Conservation (phyloP, 2,113 vertebrate genomes). For the Ctenomys sociabilis region DNA sequence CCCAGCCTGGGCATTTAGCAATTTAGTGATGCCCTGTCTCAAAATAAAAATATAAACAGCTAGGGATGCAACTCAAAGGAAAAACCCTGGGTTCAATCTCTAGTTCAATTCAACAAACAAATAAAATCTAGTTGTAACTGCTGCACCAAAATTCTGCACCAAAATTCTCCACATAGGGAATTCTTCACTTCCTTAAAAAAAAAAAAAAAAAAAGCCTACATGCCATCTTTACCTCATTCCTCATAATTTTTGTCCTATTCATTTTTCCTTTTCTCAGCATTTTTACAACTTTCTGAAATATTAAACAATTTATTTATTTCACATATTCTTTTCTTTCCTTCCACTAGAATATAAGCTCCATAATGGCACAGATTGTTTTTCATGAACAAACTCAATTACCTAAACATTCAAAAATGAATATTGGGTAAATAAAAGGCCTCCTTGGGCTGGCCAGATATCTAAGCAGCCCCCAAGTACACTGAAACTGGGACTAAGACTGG, state of each 20-base stretch:
- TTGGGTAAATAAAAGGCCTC: neutral
- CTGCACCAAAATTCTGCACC: neutral
- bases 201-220: conserved; percentile 49
- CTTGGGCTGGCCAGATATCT: no score
- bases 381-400: neutral
- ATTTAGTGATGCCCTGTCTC: neutral
- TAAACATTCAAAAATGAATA: neutral
- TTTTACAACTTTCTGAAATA: conserved; percentile 35
- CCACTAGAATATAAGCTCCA: conserved; percentile 24
- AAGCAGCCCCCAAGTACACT: no score
- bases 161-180: conserved; percentile 31
- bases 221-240: neutral
- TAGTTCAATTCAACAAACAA: neutral
- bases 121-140: conserved; percentile 1
- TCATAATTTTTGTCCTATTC: neutral
- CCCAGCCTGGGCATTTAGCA: neutral
- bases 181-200: neutral
- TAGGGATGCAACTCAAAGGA: neutral
- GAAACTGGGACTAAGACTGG: no score
- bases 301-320: neutral
- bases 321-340: neutral
- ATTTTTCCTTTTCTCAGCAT: neutral
- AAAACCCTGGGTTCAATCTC: neutral
- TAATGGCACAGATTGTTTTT: neutral
- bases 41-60: neutral